phyloP scores from a whole-genome alignment of 2,888 invertebrate genomes.

The Stenichneumon culpator region DNA sequence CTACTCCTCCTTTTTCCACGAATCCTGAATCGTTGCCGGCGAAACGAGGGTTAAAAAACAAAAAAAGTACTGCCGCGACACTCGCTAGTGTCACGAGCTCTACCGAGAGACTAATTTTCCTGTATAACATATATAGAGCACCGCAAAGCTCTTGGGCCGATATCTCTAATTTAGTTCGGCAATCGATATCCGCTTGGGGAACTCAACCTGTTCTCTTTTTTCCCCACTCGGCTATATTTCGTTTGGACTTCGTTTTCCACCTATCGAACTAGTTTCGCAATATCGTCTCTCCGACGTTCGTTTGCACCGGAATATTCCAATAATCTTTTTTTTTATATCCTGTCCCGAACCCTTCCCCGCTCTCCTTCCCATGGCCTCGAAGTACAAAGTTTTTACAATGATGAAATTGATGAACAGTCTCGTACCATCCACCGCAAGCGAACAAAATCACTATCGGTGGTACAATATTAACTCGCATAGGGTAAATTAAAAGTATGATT shows the following conservation, averaged over 20 bases:
- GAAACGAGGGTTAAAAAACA: conserved; percentile 25
- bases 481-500: conserved; percentile 19
- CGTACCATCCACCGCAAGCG: neutral
- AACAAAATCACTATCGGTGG: neutral
- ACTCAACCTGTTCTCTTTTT: conserved; percentile 12
- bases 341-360: conserved; percentile 1
- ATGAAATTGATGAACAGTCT: conserved; percentile 36
- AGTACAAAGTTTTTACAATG: conserved; percentile 40
- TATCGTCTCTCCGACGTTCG: conserved; percentile 32
- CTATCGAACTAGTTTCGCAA: conserved; percentile 46
- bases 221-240: conserved; percentile 35
- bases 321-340: conserved; percentile 51
- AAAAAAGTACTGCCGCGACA: conserved; percentile 44
- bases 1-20: conserved; percentile 25
- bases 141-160: conserved; percentile 45
- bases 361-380: conserved; percentile 6
- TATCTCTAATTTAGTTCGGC: conserved; percentile 64
- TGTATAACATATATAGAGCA: conserved; percentile 33
- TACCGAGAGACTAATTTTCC: conserved; percentile 52
- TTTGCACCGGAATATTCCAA: conserved; percentile 48
- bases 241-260: conserved; percentile 40
- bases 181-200: conserved; percentile 55
- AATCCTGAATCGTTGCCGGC: conserved; percentile 31
- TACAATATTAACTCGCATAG: conserved; percentile 37
- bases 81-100: conserved; percentile 40